A percentile compares a stretch with the other conserved stretches of the same genome.
These are phyloP conservation scores for Enteromius unitaeniatus DNA, from an alignment of 2,797 vertebrate species.

Conservation along the genomic window DNA sequence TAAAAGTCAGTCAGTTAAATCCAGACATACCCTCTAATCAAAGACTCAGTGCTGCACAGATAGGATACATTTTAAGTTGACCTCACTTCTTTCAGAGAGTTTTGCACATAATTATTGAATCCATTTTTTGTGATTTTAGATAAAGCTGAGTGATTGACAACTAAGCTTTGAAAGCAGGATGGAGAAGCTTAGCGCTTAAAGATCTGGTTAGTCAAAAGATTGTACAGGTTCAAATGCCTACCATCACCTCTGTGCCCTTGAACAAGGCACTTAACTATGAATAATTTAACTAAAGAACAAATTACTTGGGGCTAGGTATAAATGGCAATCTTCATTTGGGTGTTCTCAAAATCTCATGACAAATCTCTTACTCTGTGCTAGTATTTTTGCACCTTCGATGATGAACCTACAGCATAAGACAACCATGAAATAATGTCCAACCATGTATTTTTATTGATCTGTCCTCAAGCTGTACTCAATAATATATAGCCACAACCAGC, in stretches of 20 bases:
- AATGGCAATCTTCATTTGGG: not conserved
- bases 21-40: conserved; percentile 23
- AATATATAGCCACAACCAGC: not conserved
- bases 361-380: not conserved
- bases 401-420: not conserved
- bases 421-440: not conserved
- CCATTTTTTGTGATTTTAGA: conserved; percentile 39
- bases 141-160: conserved; percentile 38
- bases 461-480: not conserved
- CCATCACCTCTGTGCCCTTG: not conserved
- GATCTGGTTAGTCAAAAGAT: conserved; percentile 15
- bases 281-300: conserved; percentile 1
- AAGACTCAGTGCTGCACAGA: conserved; percentile 7
- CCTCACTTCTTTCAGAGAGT: conserved; percentile 17
- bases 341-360: not conserved
- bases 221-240: not conserved
- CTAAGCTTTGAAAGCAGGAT: not conserved
- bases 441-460: not conserved
- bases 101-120: conserved; percentile 42
- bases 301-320: not conserved
- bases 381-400: not conserved
- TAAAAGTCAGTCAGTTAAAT: conserved; percentile 43
- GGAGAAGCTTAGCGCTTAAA: conserved; percentile 1
- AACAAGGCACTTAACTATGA: not conserved
- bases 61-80: conserved; percentile 18